phyloP scores from a whole-genome alignment of 2,797 vertebrate genomes.

The Craterocephalus amniculus region DNA sequence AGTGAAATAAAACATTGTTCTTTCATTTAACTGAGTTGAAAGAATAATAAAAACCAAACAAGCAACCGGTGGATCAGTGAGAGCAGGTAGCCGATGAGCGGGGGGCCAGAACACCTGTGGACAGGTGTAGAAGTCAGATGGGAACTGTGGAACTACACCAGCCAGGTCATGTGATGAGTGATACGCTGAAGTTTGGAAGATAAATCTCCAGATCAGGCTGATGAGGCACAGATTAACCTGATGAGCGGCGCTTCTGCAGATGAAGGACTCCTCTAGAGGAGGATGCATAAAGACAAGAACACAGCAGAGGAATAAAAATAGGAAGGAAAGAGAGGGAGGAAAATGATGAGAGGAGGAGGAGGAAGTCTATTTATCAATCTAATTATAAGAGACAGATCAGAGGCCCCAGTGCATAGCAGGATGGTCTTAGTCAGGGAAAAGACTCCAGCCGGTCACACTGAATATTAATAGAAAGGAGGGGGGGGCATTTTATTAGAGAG shows the following conservation, averaged over 20 bases:
- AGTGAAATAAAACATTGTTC: too few species aligned
- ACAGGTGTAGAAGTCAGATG: too few species aligned
- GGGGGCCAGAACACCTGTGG: too few species aligned
- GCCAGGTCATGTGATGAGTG: too few species aligned
- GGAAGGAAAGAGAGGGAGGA: constrained; percentile 21
- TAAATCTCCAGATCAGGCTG: too few species aligned
- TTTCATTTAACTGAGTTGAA: too few species aligned
- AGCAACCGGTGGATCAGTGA: too few species aligned
- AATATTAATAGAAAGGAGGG: constrained; percentile 77
- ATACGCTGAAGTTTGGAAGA: too few species aligned
- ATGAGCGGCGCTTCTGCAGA: constrained; percentile 17
- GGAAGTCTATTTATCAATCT: constrained; percentile 79
- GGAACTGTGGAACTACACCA: too few species aligned
- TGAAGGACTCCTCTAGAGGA: constrained; percentile 37
- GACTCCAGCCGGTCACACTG: constrained; percentile 56
- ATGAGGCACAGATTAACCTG: background rate
- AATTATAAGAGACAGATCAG: constrained; percentile 79
- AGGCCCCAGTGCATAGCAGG: constrained; percentile 65
- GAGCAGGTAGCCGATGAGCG: too few species aligned
- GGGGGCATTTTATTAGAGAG: constrained; percentile 78
- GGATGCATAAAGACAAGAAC: constrained; percentile 3
- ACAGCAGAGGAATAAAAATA: constrained; percentile 31
- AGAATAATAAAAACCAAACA: too few species aligned
- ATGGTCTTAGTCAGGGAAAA: constrained; percentile 77
- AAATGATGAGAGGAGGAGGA: constrained; percentile 37